These are phyloP conservation scores for Montipora capitata DNA, from an alignment of 92 coral and sea anemone genomes.

Conservation along the genomic window DNA sequence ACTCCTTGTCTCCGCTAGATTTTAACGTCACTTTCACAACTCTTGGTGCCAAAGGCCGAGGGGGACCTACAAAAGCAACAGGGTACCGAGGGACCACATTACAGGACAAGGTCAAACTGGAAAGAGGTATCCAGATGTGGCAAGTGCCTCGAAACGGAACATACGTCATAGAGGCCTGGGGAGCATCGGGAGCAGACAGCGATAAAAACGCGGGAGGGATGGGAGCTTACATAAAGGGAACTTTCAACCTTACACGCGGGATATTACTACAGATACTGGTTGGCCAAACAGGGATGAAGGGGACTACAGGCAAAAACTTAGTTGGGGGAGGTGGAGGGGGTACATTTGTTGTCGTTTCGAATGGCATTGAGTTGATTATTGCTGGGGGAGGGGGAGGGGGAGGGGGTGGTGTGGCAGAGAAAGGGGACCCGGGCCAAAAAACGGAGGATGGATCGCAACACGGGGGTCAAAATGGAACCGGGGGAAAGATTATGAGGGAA, in stretches of 20 bases:
- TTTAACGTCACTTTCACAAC: slow-evolving; percentile 80
- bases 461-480: slow-evolving; percentile 78
- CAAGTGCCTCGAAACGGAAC: slow-evolving; percentile 86
- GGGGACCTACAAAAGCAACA: slow-evolving; percentile 79
- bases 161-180: slow-evolving; percentile 88
- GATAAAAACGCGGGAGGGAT: slow-evolving; percentile 79
- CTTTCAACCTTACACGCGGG: slow-evolving; percentile 76
- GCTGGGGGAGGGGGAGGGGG: slow-evolving; percentile 99
- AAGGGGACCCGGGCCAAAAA: slow-evolving; percentile 86
- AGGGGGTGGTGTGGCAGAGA: slow-evolving; percentile 36
- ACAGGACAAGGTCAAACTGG: slow-evolving; percentile 75
- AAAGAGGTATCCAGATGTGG: slow-evolving; percentile 91
- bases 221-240: slow-evolving; percentile 90
- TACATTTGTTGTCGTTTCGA: slow-evolving; percentile 78
- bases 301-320: slow-evolving; percentile 31
- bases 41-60: slow-evolving; percentile 78
- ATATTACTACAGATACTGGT: slow-evolving; percentile 79
- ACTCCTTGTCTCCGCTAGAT: slow-evolving; percentile 35
- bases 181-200: slow-evolving; percentile 94
- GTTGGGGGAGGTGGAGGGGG: slow-evolving; percentile 99
- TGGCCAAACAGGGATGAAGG: slow-evolving; percentile 84
- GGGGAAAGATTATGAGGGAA: slow-evolving; percentile 69
- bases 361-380: slow-evolving; percentile 78
- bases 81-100: slow-evolving; percentile 88
- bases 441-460: slow-evolving; percentile 77